phyloP scores from a whole-genome alignment of 2,113 vertebrate genomes.

The Abramis brama region DNA sequence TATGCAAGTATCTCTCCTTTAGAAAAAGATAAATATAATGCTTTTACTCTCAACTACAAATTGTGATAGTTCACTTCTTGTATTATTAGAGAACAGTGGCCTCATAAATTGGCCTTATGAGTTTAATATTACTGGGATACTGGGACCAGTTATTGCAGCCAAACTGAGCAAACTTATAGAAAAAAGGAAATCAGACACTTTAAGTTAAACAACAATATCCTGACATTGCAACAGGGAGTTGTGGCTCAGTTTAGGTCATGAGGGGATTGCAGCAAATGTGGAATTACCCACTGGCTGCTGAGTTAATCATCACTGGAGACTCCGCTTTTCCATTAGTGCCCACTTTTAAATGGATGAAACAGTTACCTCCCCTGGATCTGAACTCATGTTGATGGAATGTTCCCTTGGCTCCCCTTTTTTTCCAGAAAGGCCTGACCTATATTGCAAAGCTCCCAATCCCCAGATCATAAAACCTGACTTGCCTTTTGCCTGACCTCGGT shows the following conservation, averaged over 20 bases:
- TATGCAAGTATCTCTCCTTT: neutral
- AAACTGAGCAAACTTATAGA: neutral
- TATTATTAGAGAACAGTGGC: neutral
- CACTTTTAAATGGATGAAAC: constrained; percentile 35
- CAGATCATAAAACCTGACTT: constrained; percentile 22
- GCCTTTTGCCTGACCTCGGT: constrained; percentile 67
- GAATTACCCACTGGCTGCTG: constrained; percentile 2
- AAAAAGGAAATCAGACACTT: neutral
- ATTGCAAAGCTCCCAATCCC: constrained; percentile 14
- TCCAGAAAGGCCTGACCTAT: constrained; percentile 52
- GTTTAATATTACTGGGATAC: neutral
- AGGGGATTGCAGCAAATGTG: neutral
- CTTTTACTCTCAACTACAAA: neutral
- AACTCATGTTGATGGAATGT: constrained; percentile 32
- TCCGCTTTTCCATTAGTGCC: constrained; percentile 27
- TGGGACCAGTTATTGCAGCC: neutral
- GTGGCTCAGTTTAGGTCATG: constrained; percentile 8
- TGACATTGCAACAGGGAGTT: neutral
- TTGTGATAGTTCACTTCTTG: neutral
- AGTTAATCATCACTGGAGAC: constrained; percentile 26
- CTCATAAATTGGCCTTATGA: neutral
- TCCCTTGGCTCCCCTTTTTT: constrained; percentile 51
- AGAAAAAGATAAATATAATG: neutral
- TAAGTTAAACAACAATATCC: neutral
- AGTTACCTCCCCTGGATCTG: constrained; percentile 37